Evolutionary conservation across 2,797 vertebrate species (phyloP), one percentile per base, ranked within the genome.

Genomic region (Xenopus petersii): DNA sequence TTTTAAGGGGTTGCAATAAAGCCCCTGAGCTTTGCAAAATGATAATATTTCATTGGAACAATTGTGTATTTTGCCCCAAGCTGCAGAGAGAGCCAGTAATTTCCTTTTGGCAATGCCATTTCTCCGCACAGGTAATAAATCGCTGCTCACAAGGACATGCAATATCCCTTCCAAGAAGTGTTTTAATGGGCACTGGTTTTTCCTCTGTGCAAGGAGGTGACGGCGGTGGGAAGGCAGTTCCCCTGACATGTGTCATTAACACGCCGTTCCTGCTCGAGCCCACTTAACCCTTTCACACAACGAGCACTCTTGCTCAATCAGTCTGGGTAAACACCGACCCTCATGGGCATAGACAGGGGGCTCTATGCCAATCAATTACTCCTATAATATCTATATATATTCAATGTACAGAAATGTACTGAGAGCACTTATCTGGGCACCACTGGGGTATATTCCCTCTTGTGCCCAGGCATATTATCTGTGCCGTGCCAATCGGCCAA

Each of bases 41-140:
- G 80, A 69, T 82, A 87, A 81, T 67, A 0, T 73, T 80, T 12
- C 15, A 63, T 81, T 83, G 81, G 82, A 84, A 83, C 85, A 81
- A 80, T 79, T 79, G 68, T 46, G 51, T 75, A 75, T 67, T 80
- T 80, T 80, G 61, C 67, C 75, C 64, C 77, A 78, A 82, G 80
- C 83, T 83, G 72, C 79, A 80, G 80, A 75, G 80, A 81, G 77
- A 80, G 79, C 68, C 70, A 82, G 81, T 83, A 82, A 83, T 82
- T 84, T 85, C 81, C 79, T 83, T 79, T 77, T 86, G 84, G 83
- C 84, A 79, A 54, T 48, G 79, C 70, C 76, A 58, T 78, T 80
- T 83, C 74, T 70, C 73, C 62, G 60, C 79, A 75, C 83, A 83
- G 82, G 82, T 86, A 82, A 86, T 86, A 86, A 86, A 86, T 86